A percentile compares a stretch with the other conserved stretches of the same genome.
These are phyloP conservation scores for Spondyliosoma cantharus DNA, from an alignment of 2,797 vertebrate species.

Conservation along the genomic window DNA sequence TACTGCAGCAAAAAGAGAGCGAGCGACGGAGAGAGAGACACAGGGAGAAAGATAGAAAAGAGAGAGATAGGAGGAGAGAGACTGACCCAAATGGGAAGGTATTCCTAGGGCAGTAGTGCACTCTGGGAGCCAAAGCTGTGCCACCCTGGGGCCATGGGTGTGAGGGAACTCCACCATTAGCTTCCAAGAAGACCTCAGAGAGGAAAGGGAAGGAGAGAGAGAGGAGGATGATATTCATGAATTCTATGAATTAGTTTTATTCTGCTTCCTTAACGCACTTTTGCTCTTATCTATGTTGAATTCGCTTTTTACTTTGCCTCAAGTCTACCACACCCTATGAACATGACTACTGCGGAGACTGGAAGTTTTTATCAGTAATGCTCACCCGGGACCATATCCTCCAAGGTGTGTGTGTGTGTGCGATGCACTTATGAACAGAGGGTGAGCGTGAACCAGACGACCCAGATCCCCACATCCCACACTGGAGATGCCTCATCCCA, in stretches of 20 bases:
- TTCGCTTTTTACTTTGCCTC: constrained; percentile 55
- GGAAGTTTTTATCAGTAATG: constrained; percentile 41
- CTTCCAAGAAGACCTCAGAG: constrained; percentile 59
- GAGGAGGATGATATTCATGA: constrained; percentile 55
- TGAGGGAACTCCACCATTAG: constrained; percentile 73
- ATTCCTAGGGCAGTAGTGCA: constrained; percentile 76
- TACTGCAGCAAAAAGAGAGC: constrained; percentile 72
- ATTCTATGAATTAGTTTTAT: constrained; percentile 62
- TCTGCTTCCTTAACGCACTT: constrained; percentile 60
- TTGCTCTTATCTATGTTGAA: constrained; percentile 65
- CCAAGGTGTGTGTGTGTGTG: constrained; percentile 35
- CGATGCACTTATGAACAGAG: constrained; percentile 33
- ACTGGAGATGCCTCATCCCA: constrained; percentile 60
- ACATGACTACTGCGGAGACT: constrained; percentile 47
- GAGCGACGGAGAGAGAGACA: constrained; percentile 34
- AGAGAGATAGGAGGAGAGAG: constrained; percentile 39
- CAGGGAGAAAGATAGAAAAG: constrained; percentile 6
- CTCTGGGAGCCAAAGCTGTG: constrained; percentile 70
- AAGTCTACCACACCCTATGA: constrained; percentile 59
- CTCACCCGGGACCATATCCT: constrained; percentile 51
- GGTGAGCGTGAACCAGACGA: constrained; percentile 61
- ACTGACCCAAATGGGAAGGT: constrained; percentile 75
- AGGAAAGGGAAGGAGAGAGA: constrained; percentile 18
- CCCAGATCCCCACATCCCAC: constrained; percentile 36
- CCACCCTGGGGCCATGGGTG: constrained; percentile 68